A percentile compares a stretch with the other conserved stretches of the same genome.
Conservation (phyloP, 2,888 invertebrate genomes). For the Acrobasis repandana region DNA sequence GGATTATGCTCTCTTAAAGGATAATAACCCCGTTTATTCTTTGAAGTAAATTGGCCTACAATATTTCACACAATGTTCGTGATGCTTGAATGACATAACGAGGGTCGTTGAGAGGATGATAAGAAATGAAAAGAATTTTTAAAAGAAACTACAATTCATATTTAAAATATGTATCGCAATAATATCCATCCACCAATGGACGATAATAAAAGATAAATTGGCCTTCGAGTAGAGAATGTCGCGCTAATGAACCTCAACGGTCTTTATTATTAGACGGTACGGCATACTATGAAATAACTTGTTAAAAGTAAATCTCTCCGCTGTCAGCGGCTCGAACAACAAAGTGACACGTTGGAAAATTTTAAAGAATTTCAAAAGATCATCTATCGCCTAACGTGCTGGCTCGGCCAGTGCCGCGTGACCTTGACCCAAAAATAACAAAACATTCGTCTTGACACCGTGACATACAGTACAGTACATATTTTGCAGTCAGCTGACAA, state of each 20-base stretch:
- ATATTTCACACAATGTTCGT: neutral
- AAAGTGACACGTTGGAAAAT: conserved; percentile 23
- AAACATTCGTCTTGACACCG: conserved; percentile 66
- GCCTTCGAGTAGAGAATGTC: neutral
- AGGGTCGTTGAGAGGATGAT: neutral
- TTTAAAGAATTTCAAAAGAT: conserved; percentile 21
- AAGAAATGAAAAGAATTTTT: neutral
- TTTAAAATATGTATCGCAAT: neutral
- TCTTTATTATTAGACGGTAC: neutral
- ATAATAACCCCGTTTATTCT: conserved; percentile 11
- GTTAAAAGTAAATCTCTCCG: neutral
- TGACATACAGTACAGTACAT: conserved; percentile 55
- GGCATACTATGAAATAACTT: neutral
- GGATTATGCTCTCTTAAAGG: conserved; percentile 1
- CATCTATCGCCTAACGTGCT: conserved; percentile 37
- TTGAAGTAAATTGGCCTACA: neutral
- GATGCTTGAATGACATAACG: conserved; percentile 2
- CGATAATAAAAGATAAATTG: neutral
- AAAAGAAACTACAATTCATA: neutral
- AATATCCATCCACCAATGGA: neutral
- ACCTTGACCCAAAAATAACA: conserved; percentile 76
- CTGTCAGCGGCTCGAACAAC: conserved; percentile 26
- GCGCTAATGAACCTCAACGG: conserved; percentile 8
- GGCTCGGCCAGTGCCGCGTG: conserved; percentile 44
- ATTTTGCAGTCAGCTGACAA: conserved; percentile 27